Base-by-base conservation (phyloP, 1,140 invertebrate genomes). In the Bombus superbus region DNA sequence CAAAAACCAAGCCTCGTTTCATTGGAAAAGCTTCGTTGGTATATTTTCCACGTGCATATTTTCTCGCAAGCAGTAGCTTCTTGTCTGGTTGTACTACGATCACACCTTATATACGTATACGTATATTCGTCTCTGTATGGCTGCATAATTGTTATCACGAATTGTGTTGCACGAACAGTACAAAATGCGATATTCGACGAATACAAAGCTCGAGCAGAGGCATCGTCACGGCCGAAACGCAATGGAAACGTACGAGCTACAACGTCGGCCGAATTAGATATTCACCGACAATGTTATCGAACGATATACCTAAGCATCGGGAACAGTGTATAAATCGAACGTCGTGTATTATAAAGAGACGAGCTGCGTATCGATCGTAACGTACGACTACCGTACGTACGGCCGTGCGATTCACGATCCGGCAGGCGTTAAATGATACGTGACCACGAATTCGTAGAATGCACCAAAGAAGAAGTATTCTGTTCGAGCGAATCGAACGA, bases 281-380 rank as follows among this genome's bases (percentile, higher is more conserved):
- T 81, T 81, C 84, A 75, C 71, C 71, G 84, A 85, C 84, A 75
- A 75, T 81, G 71, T 81, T 85, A 81, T 85, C 84, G 42, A 74
- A 35, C 62, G 79, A 32, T 77, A 28, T 69, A 68, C 10, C 47
- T 71, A 44, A 53, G 68, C 47, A 38, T 22, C 79, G 75, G 22
- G 79, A 81, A 64, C 42, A 15, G 40, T 72, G 73, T 38, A 86
- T 83, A 86, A 86, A 86, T 83, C 81, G 71, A 57, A 47, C 25
- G 78, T 73, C 42, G 71, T 87, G 69, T 76, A 89, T 89, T 89
- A 89, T 89, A 85, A 82, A 89, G 62, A 32, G 57, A 78, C 77
- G 35, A 25, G 22, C 38, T 13, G 40, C 18, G 69, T 73, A 86
- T 86, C 81, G 85, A 76, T 53, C 73, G 40, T 28, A 69, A 76